Evolutionary conservation across 2,888 invertebrate genomes (phyloP), one percentile per base, ranked within the genome.

Genomic region (Caenorhabditis japonica): DNA sequence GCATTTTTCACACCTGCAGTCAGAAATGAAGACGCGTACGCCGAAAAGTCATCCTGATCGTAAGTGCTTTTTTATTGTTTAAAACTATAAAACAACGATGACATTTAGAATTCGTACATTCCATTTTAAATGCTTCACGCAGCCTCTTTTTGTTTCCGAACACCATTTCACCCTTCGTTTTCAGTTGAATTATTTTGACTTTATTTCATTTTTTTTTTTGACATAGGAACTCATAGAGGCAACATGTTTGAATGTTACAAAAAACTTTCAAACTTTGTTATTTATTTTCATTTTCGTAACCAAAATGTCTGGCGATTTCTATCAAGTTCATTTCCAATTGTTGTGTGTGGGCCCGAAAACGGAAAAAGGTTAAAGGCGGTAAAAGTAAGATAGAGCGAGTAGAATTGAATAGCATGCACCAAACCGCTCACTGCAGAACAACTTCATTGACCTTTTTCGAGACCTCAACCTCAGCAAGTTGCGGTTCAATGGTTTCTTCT

Each of bases 401-500:
- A 55, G 55, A 66, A 51, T 66, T 51, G 66, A 56, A 62, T 53
- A 62, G 56, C 56, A 43, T 30, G 51, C 34, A 56, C 41, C 58
- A 19, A 59, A 68, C 43, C 56, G 55, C 43, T 38, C 70, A 70
- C 55, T 61, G 43, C 49, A 55, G 60, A 70, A 55, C 60, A 55
- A 70, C 70, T 70, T 71, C 71, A 71, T 71, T 71, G 62, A 71
- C 71, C 71, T 71, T 71, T 70, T 70, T 60, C n/a, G n/a, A n/a
- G n/a, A n/a, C n/a, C n/a, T n/a, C 21, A 43, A 4, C 4, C 43
- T 4, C 21, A 5, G 15, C 38, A 4, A 5, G 27, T 27, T 13
- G 4, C 2, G 7, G 30, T 47, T 47, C 19, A 13, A 15, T n/a
- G 25, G 13, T 44, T 3, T 7, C n/a, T 21, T 30, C 10, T 30